Evolutionary conservation across 2,888 invertebrate species (phyloP), one percentile per base, ranked within the genome.

Genomic region (Orthonevra nobilis): DNA sequence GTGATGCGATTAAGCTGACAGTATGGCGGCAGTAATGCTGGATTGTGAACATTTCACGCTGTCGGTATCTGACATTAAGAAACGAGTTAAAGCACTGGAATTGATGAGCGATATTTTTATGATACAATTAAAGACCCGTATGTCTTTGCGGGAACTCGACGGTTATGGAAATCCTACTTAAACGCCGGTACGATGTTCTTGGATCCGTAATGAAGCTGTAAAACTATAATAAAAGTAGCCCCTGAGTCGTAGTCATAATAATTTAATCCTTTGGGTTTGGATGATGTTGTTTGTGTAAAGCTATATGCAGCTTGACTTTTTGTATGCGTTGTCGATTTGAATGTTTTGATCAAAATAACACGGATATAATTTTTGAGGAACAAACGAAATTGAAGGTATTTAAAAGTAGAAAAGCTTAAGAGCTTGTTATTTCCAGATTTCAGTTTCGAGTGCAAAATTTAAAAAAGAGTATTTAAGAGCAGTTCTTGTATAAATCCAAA

Each of bases 71-170:
- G 32, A 14, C 19, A 15, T 32, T n/a, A 38, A 40, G 26, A 58
- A 68, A 58, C 58, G 20, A 40, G 68, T 68, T 68, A 48, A 50
- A 32, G 38, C 23, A 23, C 40, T 40, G 40, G 34, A 52, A 46
- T 64, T 70, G 58, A 70, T 64, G 70, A 64, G 30, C 38, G 70
- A 70, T 77, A 52, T 52, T 52, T 77, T 77, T 58, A 77, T 70
- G 75, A 77, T 46, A 52, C 38, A 70, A 77, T 77, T 70, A 64
- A 70, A 52, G 38, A 34, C 6, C 17, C 15, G 32, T 64, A 36
- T 36, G 69, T 54, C 44, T 60, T 32, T 26, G 58, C 38, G 30
- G 48, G 48, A 34, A 54, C 26, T 30, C 42, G 17, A 14, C 32
- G 30, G 52, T 30, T 44, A 40, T 44, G 73, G 6, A 40, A 28